phyloP scores from a whole-genome alignment of 53 echinoderm and acorn worm species.

The Echinarachnius parma region DNA sequence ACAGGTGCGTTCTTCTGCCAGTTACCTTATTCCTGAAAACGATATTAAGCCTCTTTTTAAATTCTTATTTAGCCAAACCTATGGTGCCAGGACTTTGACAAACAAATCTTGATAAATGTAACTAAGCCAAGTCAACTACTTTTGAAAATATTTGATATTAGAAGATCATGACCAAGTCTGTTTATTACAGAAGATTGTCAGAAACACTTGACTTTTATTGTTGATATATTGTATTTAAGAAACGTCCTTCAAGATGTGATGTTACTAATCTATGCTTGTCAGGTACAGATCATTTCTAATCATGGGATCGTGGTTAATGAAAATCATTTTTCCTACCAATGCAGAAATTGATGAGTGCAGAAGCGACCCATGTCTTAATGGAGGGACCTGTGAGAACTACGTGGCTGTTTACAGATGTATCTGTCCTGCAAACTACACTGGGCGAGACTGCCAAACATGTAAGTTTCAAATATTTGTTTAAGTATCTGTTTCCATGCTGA shows the following conservation, averaged over 20 bases:
- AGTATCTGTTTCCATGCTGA: too few species aligned
- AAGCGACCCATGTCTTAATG: constrained; percentile 39
- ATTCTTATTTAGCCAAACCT: too few species aligned
- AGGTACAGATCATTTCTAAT: too few species aligned
- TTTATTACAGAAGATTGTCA: background rate
- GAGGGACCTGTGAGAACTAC: constrained; percentile 35
- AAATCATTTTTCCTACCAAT: too few species aligned
- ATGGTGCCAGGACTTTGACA: too few species aligned
- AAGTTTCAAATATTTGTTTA: constrained; percentile 16
- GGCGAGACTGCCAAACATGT: constrained; percentile 19
- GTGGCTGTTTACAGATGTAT: constrained; percentile 37
- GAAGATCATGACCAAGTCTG: too few species aligned
- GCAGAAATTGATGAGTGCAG: constrained; percentile 35
- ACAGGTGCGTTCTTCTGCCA: constrained; percentile 7
- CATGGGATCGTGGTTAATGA: too few species aligned
- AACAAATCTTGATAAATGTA: too few species aligned
- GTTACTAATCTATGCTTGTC: background rate
- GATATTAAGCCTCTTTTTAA: too few species aligned
- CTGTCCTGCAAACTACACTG: constrained; percentile 32
- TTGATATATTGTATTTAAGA: background rate
- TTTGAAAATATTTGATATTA: too few species aligned
- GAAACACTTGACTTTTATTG: background rate
- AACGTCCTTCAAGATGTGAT: background rate
- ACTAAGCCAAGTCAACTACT: too few species aligned
- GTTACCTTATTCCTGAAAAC: background rate